These are phyloP conservation scores for Nannobrachium achirus DNA, from an alignment of 2,113 vertebrate species.

Conservation along the genomic window DNA sequence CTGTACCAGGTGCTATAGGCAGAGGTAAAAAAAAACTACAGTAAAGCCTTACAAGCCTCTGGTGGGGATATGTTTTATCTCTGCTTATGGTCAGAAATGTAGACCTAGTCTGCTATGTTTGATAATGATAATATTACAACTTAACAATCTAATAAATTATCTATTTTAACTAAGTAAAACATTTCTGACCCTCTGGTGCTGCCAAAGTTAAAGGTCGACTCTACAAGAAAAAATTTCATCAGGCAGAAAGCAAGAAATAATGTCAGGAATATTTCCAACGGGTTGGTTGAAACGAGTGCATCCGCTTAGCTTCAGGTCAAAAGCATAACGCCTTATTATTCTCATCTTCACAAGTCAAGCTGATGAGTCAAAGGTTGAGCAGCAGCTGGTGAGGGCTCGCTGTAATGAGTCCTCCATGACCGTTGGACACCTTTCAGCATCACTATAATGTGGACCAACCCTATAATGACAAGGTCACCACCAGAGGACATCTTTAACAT, in stretches of 20 bases:
- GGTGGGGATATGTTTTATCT: too few species aligned
- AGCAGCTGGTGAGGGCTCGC: constrained; percentile 3
- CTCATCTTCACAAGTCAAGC: constrained; percentile 19
- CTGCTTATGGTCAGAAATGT: too few species aligned
- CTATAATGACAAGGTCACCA: constrained; percentile 11
- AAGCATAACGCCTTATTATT: constrained; percentile 51
- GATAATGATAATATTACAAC: too few species aligned
- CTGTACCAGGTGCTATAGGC: too few species aligned
- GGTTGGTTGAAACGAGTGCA: neutral
- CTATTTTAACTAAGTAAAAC: too few species aligned
- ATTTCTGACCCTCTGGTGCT: too few species aligned
- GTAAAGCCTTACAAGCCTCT: too few species aligned
- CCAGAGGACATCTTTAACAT: constrained; percentile 26
- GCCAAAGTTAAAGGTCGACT: constrained; percentile 20
- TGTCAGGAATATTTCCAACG: constrained; percentile 28
- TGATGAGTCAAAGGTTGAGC: constrained; percentile 37
- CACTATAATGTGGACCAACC: constrained; percentile 11
- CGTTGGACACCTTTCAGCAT: constrained; percentile 1
- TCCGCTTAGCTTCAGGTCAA: constrained; percentile 42
- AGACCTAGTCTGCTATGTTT: too few species aligned
- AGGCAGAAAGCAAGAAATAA: constrained; percentile 21
- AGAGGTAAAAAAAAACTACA: too few species aligned
- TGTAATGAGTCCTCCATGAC: neutral
- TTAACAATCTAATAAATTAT: too few species aligned
- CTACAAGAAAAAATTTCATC: constrained; percentile 33